Evolutionary conservation across 2,113 vertebrate genomes (phyloP), one percentile per base, ranked within the genome.

Genomic region (Procavia capensis): DNA sequence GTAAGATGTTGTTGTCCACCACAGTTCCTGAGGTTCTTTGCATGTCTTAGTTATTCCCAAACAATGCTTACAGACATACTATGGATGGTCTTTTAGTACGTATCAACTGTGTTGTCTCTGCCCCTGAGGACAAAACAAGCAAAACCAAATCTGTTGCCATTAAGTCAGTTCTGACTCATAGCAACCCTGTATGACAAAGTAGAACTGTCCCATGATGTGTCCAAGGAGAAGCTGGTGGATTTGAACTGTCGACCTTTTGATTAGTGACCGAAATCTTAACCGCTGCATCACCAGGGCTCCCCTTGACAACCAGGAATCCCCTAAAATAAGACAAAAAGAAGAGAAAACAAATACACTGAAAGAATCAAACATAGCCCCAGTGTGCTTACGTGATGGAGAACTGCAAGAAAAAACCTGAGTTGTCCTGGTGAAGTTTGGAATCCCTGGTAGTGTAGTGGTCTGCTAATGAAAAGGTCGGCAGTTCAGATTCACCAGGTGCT

Each of bases 1-100:
- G 36, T 34, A 88, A 63, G 27, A 31, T 82, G 27, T 87, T 81
- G 41, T 84, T 39, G 39, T 75, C 29, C 54, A 47, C 13, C 2
- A 25, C 61, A 95, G 92, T 74, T 78, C 78, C 54, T 66, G 47
- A 61, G 31, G 34, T 74, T 54, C 47, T 94, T 88, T 89, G n/a
- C 72, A 5, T 72, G 24, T 88, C 80, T 85, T 85, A 94, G 17
- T 61, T 72, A 64, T 25, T 64, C 29, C 31, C 78, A 95, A 89
- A 79, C 34, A 61, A 7, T n/a, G 1, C 72, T 80, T 88, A 75
- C n/a, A 39, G 45, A 63, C 45, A 79, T 64, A 27, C 31, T n/a
- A 2, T 34, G 22, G 54, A 39, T 39, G 61, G 20, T 84, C 31
- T 82, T 66, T 92, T 66, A 24, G 5, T 78, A 50, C 2, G 5